Conservation (phyloP, 2,888 invertebrate species). For the Amblyjoppa proteus region DNA sequence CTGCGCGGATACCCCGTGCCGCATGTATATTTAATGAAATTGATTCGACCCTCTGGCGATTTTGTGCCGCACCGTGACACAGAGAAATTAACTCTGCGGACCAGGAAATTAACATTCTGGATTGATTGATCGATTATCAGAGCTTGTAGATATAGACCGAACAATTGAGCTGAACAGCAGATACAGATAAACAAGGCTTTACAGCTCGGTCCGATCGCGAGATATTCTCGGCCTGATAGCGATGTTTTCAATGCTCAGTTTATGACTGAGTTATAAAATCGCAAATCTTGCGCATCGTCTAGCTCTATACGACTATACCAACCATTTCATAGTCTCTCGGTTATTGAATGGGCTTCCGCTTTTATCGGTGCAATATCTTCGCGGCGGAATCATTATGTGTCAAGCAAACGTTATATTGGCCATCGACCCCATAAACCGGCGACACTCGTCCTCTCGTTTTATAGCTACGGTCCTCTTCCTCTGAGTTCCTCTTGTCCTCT, state of each 20-base stretch:
- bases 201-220: background rate
- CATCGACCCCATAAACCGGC: conserved; percentile 1
- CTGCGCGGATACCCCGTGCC: background rate
- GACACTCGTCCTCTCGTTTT: background rate
- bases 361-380: conserved; percentile 41
- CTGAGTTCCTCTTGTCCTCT: background rate
- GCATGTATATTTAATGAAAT: conserved; percentile 29
- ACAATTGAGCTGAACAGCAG: background rate
- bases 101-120: background rate
- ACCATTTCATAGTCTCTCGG: background rate
- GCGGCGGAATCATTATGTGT: conserved; percentile 33
- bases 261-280: conserved; percentile 31
- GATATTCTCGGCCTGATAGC: too few species aligned
- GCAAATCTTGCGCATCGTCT: background rate
- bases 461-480: background rate
- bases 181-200: background rate
- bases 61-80: background rate
- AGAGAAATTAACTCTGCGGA: conserved; percentile 8
- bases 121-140: conserved; percentile 29
- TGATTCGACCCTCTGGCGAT: conserved; percentile 12
- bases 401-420: conserved; percentile 23
- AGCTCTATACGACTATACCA: background rate
- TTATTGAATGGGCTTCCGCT: conserved; percentile 6
- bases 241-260: background rate
- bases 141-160: background rate